These are phyloP conservation scores for Rhagium mordax DNA, from an alignment of 2,888 invertebrate genomes.

Conservation along the genomic window DNA sequence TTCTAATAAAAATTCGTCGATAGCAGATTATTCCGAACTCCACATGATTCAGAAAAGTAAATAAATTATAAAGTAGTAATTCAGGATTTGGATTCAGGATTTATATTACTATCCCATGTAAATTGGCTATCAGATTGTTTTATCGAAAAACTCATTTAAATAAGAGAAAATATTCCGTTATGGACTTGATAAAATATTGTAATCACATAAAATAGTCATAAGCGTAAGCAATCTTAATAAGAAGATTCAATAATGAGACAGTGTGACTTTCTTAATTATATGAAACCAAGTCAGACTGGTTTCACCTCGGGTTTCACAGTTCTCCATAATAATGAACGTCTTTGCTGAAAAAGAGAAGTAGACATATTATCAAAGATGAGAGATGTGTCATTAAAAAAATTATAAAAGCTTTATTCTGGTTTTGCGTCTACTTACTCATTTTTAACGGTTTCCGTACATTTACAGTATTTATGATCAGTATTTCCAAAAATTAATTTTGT, in stretches of 20 bases:
- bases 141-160: conserved; percentile 44
- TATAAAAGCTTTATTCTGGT: background rate
- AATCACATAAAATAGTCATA: conserved; percentile 45
- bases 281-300: conserved; percentile 54
- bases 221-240: conserved; percentile 50
- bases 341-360: background rate
- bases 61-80: conserved; percentile 1
- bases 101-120: conserved; percentile 40
- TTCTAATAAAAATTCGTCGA: background rate
- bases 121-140: conserved; percentile 32
- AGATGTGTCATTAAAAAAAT: background rate
- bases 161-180: conserved; percentile 43
- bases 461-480: too few relatives aligned
- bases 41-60: background rate
- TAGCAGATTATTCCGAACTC: background rate
- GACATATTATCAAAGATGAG: background rate
- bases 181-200: conserved; percentile 33
- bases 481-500: too few relatives aligned
- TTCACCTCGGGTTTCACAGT: conserved; percentile 28
- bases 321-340: background rate
- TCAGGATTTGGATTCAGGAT: conserved; percentile 1
- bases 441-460: background rate
- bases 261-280: conserved; percentile 57
- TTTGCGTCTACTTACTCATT: background rate
- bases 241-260: conserved; percentile 55